Base-by-base conservation (phyloP, 2,888 invertebrate species). In the Pammene aurita region DNA sequence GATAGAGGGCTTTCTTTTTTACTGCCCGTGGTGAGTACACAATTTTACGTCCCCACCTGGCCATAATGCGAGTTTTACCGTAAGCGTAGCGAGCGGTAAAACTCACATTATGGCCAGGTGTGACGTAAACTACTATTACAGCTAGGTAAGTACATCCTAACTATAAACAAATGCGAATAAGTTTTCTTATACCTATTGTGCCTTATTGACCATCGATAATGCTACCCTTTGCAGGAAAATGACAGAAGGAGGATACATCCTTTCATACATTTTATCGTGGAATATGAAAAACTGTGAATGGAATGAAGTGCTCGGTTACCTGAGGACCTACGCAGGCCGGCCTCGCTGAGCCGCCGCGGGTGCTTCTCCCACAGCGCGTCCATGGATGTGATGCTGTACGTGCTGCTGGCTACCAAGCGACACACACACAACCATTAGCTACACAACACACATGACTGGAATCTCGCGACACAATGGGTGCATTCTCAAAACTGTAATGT, bases 361-460 rank as follows among this genome's bases (percentile, higher is more conserved):
- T 95, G 95, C 84, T 93, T 93, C 88, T 95, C 96, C 95, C 95
- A 96, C 71, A 96, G 93, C 79, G 94, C 93, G 87, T 96, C 96
- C 94, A 95, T 94, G 78, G 95, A 94, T 81, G 93, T 93, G 82
- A 93, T 90, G 89, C 94, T 94, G 92, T 91, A 89, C 77, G 93
- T 90, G 90, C 94, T 94, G 91, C 90, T 87, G 80, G 91, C 92
- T 90, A 89, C 84, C 87, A 87, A 88, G 89, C 89, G 87, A 86
- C 86, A 88, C 88, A 88, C 85, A 87, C 84, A 89, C 88, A 87
- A 76, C 88, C 84, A 90, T 90, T 90, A 91, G 89, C 90, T 87
- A 88, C 84, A 82, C 55, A 52, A 69, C 80, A 81, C 83, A 77
- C 80, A 80, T 77, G 81, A 79, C 81, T 26, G 44, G 78, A 79